Percentiles rank a stretch among this genome's conserved stretches.
Evolutionary conservation across 2,113 vertebrate genomes (phyloP).

Genomic region (Hystrix cristata): DNA sequence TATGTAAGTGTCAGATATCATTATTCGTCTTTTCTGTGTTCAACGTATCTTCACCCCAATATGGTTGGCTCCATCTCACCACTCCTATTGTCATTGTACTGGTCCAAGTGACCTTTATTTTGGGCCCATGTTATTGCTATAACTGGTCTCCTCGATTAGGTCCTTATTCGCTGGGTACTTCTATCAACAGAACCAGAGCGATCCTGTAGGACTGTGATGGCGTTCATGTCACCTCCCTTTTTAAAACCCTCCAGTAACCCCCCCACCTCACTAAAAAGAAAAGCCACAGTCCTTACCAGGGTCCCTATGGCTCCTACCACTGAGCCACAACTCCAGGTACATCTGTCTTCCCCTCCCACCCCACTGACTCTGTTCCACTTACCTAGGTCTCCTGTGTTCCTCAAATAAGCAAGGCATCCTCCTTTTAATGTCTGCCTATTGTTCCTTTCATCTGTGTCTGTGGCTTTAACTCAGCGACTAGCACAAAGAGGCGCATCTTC

Average conservation of each 20-base stretch:
- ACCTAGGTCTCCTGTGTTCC: not conserved
- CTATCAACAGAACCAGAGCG: not conserved
- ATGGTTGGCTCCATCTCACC: not conserved
- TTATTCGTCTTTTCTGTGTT: not conserved
- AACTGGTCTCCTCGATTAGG: not conserved
- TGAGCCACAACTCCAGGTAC: not conserved
- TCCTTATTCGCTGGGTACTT: not conserved
- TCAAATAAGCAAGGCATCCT: not conserved
- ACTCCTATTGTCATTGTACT: not conserved
- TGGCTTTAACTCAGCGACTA: not conserved
- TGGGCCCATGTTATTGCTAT: not conserved
- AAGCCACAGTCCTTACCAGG: not conserved
- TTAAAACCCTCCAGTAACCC: not conserved
- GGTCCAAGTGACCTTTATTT: not conserved
- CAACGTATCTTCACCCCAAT: not conserved
- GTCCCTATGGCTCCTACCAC: not conserved
- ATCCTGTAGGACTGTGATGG: not conserved
- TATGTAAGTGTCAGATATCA: not conserved
- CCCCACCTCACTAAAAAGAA: not conserved
- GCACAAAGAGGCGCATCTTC: not conserved
- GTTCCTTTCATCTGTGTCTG: not conserved
- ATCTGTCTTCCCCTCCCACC: not conserved
- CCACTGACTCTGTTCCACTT: not conserved
- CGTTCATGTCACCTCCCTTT: not conserved
- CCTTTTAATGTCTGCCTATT: not conserved